Conservation (phyloP, 2,888 invertebrate species). For the Pollenia amentaria region DNA sequence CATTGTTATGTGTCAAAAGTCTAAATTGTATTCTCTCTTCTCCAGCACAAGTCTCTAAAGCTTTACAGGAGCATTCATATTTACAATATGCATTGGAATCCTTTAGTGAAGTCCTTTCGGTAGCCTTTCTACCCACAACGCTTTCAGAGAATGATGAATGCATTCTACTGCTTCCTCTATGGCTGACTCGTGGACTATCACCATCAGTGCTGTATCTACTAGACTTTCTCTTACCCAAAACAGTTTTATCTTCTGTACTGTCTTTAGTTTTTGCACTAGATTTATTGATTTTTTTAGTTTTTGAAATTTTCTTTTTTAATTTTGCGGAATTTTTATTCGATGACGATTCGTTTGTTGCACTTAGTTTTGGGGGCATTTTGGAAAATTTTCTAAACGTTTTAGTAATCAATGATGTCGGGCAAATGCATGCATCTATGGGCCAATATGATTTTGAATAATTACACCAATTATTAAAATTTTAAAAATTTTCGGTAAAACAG, state of each 20-base stretch:
- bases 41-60: not conserved
- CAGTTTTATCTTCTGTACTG: not conserved
- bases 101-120: not conserved
- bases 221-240: not conserved
- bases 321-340: not conserved
- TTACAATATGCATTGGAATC: not conserved
- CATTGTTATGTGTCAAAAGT: not conserved
- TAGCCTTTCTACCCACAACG: not conserved
- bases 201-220: not conserved
- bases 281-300: not conserved
- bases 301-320: slow-evolving; percentile 26
- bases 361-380: not conserved
- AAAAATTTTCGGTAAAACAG: slow-evolving; percentile 3
- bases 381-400: slow-evolving; percentile 17
- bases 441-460: not conserved
- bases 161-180: not conserved
- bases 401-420: not conserved
- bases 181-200: not conserved
- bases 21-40: not conserved
- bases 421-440: not conserved
- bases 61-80: not conserved
- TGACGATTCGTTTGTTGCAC: not conserved
- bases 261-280: not conserved
- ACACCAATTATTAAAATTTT: not conserved
- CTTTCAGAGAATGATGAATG: not conserved